phyloP scores from a whole-genome alignment of 2,888 invertebrate genomes.

The Aphrophora alni region DNA sequence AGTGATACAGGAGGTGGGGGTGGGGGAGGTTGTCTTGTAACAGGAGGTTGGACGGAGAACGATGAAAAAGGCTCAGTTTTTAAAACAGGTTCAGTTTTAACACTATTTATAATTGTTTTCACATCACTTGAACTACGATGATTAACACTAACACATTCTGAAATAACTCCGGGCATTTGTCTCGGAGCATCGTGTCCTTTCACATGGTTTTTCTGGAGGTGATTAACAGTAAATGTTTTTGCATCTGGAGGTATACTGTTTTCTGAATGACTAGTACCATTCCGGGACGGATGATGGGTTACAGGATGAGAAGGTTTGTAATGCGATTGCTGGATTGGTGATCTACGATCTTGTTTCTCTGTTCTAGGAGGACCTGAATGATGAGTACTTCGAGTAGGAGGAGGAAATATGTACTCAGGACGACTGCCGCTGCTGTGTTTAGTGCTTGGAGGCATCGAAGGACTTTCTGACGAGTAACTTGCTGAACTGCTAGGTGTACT shows the following conservation, averaged over 20 bases:
- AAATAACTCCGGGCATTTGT: not conserved
- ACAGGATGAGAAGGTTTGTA: slow-evolving; percentile 42
- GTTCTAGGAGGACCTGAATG: slow-evolving; percentile 21
- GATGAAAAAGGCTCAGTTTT: slow-evolving; percentile 22
- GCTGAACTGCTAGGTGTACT: slow-evolving; percentile 20
- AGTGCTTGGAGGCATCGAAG: not conserved
- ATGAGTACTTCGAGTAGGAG: slow-evolving; percentile 44
- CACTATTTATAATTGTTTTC: slow-evolving; percentile 12
- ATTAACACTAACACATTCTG: slow-evolving; percentile 42
- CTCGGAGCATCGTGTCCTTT: slow-evolving; percentile 17
- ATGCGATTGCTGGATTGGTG: slow-evolving; percentile 27
- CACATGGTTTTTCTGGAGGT: slow-evolving; percentile 23
- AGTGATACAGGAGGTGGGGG: slow-evolving; percentile 51
- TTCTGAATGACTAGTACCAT: slow-evolving; percentile 18
- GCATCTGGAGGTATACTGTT: not conserved
- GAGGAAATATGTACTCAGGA: slow-evolving; percentile 43
- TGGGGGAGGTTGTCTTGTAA: slow-evolving; percentile 55
- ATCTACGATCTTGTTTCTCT: slow-evolving; percentile 23
- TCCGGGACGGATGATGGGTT: slow-evolving; percentile 45
- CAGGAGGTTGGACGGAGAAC: slow-evolving; percentile 53
- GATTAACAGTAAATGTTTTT: not conserved
- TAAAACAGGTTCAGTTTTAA: slow-evolving; percentile 12
- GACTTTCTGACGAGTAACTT: not conserved
- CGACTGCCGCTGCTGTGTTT: slow-evolving; percentile 18
- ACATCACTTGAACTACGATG: slow-evolving; percentile 50